Conservation (phyloP, 2,113 vertebrate genomes). For the Apus apus region DNA sequence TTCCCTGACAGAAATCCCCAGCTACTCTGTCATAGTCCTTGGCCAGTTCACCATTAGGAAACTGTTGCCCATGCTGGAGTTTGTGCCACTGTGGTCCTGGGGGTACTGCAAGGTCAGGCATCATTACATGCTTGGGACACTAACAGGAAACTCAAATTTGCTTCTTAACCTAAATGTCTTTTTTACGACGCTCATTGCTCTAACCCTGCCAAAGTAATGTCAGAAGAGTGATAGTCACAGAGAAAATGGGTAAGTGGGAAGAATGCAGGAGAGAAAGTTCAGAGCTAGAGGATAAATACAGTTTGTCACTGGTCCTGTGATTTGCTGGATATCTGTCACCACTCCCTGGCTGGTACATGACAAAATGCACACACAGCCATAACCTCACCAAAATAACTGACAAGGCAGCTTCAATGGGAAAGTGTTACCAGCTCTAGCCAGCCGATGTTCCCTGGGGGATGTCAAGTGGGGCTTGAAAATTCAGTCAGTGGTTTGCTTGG, state of each 20-base stretch:
- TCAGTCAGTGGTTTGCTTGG: neutral
- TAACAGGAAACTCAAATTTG: neutral
- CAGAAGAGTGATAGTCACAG: neutral
- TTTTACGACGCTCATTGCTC: neutral
- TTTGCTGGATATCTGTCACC: neutral
- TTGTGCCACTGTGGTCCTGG: neutral
- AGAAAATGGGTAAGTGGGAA: neutral
- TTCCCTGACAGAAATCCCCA: neutral
- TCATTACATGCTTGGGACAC: neutral
- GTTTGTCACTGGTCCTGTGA: neutral
- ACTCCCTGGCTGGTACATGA: neutral
- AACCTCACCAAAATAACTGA: neutral
- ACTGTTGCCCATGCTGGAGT: neutral
- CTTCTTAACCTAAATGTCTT: neutral
- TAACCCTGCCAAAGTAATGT: neutral
- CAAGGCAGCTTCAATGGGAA: slow-evolving; percentile 5
- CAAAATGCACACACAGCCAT: neutral
- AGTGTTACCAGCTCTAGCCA: neutral
- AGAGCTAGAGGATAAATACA: neutral
- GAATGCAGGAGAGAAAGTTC: neutral
- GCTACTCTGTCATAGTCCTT: accelerated
- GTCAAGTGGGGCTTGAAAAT: neutral
- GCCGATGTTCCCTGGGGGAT: neutral
- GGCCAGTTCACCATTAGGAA: neutral
- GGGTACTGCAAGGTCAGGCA: neutral